phyloP scores from a whole-genome alignment of 2,888 invertebrate species.

The Campaea margaritaria region DNA sequence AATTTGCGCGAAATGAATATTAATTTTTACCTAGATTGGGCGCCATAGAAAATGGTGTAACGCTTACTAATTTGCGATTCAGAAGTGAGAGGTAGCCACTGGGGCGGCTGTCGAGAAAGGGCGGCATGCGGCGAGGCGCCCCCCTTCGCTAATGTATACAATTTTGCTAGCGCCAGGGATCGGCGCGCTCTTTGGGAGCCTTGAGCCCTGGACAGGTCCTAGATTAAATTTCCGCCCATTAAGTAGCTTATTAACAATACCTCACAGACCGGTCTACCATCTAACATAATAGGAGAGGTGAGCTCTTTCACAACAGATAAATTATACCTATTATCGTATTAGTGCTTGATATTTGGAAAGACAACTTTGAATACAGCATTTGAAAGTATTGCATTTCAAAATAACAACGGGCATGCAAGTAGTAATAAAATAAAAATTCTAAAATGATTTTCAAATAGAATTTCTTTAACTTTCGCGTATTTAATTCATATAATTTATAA shows the following conservation, averaged over 20 bases:
- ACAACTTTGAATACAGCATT: too few relatives aligned
- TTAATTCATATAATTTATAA: too few relatives aligned
- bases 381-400: too few relatives aligned
- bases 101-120: slow-evolving; percentile 75
- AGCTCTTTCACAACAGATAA: too few relatives aligned
- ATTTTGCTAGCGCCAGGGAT: slow-evolving; percentile 63
- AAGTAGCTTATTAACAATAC: slow-evolving; percentile 59
- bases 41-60: slow-evolving; percentile 44
- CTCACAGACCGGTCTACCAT: too few relatives aligned
- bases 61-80: slow-evolving; percentile 59
- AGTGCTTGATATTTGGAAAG: too few relatives aligned
- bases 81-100: slow-evolving; percentile 62
- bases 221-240: slow-evolving; percentile 76
- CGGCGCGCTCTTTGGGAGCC: slow-evolving; percentile 51
- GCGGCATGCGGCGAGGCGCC: slow-evolving; percentile 60
- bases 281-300: too few relatives aligned
- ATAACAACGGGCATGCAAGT: too few relatives aligned
- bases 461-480: too few relatives aligned
- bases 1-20: slow-evolving; percentile 29
- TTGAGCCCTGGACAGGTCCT: slow-evolving; percentile 61
- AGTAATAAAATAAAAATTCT: too few relatives aligned
- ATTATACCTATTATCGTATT: too few relatives aligned
- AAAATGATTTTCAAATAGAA: too few relatives aligned
- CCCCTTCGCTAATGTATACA: slow-evolving; percentile 73
- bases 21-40: slow-evolving; percentile 34